Evolutionary conservation across 1,140 invertebrate species (phyloP).

Genomic region (Bombus balteatus): DNA sequence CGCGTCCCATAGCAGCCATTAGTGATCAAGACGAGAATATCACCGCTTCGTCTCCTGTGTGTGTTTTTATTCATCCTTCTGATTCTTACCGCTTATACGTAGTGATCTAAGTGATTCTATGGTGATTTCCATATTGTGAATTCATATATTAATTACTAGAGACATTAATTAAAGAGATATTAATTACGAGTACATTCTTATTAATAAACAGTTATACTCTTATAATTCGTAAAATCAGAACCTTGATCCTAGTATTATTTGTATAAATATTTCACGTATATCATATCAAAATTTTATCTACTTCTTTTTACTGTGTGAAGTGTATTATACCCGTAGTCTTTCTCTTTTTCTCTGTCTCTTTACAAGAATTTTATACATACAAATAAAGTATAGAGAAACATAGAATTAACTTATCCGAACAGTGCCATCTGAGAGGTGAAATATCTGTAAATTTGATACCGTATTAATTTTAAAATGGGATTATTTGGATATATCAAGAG

Average conservation of each 20-base stretch:
- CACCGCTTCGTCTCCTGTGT: not conserved
- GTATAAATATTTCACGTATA: not conserved
- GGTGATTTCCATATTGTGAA: not conserved
- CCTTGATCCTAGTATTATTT: not conserved
- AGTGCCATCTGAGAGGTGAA: not conserved
- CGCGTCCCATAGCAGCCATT: conserved; percentile 39
- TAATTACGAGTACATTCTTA: not conserved
- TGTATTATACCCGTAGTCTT: not conserved
- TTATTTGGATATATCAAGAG: conserved; percentile 12
- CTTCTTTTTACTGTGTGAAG: not conserved
- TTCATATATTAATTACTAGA: not conserved
- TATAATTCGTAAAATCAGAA: not conserved
- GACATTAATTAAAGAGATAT: no score
- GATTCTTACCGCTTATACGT: not conserved
- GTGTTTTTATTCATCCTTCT: not conserved
- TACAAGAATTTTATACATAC: not conserved
- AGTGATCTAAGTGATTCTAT: not conserved
- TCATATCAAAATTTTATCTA: not conserved
- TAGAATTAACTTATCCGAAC: not conserved
- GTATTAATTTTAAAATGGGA: conserved; percentile 1
- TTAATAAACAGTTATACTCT: not conserved
- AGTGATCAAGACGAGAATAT: conserved; percentile 8
- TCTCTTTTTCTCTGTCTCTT: not conserved
- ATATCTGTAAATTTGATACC: not conserved
- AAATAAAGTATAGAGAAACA: not conserved